phyloP scores from a whole-genome alignment of 2,888 invertebrate genomes.

The Sarcophaga variegata region DNA sequence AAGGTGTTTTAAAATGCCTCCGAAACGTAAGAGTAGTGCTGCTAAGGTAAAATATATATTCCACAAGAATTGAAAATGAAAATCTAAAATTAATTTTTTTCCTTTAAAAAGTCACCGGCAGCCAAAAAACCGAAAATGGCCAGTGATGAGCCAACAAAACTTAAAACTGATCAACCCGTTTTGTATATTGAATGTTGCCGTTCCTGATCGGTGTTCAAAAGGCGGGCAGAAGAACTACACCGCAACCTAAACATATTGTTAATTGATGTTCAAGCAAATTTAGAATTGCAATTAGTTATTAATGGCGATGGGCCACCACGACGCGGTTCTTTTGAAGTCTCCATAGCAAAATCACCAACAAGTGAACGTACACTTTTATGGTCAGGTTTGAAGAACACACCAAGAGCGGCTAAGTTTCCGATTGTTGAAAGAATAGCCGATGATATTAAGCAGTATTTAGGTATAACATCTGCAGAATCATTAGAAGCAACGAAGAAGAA shows the following conservation, averaged over 20 bases:
- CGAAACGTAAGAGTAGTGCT: slow-evolving; percentile 68
- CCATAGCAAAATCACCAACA: slow-evolving; percentile 71
- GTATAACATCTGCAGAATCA: background rate
- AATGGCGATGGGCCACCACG: slow-evolving; percentile 77
- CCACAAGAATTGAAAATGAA: background rate
- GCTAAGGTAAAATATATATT: slow-evolving; percentile 22
- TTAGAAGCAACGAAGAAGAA: background rate
- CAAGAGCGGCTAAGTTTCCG: slow-evolving; percentile 80
- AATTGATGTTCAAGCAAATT: slow-evolving; percentile 69
- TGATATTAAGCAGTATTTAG: slow-evolving; percentile 47
- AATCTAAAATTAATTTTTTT: background rate
- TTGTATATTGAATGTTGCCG: slow-evolving; percentile 80
- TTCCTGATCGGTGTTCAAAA: slow-evolving; percentile 80
- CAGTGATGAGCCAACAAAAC: slow-evolving; percentile 21
- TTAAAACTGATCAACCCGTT: slow-evolving; percentile 73
- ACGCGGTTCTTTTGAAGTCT: slow-evolving; percentile 79
- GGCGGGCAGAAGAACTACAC: slow-evolving; percentile 78
- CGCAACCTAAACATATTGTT: slow-evolving; percentile 72
- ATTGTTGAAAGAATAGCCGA: slow-evolving; percentile 66
- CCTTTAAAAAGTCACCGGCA: slow-evolving; percentile 10
- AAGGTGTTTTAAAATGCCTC: slow-evolving; percentile 67
- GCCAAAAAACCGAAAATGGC: slow-evolving; percentile 25
- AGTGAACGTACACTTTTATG: slow-evolving; percentile 73
- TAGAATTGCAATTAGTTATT: slow-evolving; percentile 75
- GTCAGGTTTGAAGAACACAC: slow-evolving; percentile 79